Percentiles rank a stretch among this genome's conserved stretches.
These are phyloP conservation scores for Penaeus japonicus DNA, from an alignment of 1,140 invertebrate genomes.

Conservation along the genomic window DNA sequence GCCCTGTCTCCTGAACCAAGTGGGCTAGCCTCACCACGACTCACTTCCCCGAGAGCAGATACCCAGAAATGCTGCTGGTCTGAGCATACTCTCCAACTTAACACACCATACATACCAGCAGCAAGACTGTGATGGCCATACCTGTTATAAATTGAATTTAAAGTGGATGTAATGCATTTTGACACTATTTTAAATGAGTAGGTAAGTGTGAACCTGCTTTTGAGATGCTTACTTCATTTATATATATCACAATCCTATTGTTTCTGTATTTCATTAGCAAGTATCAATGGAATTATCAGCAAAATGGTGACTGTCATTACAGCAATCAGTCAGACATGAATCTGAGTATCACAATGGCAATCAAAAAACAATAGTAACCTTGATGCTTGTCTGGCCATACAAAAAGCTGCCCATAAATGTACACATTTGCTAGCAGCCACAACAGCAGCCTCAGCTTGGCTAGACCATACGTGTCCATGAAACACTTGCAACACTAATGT, in stretches of 20 bases:
- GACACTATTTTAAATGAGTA: too few relatives aligned
- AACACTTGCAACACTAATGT: slow-evolving; percentile 82
- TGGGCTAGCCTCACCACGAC: slow-evolving; percentile 48
- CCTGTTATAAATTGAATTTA: slow-evolving; percentile 62
- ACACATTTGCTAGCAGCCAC: slow-evolving; percentile 70
- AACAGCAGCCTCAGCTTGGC: slow-evolving; percentile 63
- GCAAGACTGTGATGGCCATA: slow-evolving; percentile 84
- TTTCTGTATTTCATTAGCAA: too few relatives aligned
- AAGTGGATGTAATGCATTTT: too few relatives aligned
- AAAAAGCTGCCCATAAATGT: slow-evolving; percentile 85
- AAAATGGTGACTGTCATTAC: not conserved
- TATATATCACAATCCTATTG: too few relatives aligned
- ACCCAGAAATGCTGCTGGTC: slow-evolving; percentile 93
- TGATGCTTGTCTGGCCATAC: slow-evolving; percentile 84
- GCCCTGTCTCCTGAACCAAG: slow-evolving; percentile 61
- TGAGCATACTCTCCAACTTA: slow-evolving; percentile 80
- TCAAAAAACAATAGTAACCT: slow-evolving; percentile 62
- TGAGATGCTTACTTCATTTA: too few relatives aligned
- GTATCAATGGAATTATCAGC: too few relatives aligned
- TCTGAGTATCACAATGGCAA: not conserved
- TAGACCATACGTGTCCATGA: slow-evolving; percentile 71
- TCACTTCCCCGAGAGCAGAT: slow-evolving; percentile 71
- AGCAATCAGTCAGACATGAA: not conserved
- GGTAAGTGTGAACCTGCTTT: too few relatives aligned
- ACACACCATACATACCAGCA: slow-evolving; percentile 71